Conservation (phyloP, 2,113 vertebrate species). For the Prinia subflava region DNA sequence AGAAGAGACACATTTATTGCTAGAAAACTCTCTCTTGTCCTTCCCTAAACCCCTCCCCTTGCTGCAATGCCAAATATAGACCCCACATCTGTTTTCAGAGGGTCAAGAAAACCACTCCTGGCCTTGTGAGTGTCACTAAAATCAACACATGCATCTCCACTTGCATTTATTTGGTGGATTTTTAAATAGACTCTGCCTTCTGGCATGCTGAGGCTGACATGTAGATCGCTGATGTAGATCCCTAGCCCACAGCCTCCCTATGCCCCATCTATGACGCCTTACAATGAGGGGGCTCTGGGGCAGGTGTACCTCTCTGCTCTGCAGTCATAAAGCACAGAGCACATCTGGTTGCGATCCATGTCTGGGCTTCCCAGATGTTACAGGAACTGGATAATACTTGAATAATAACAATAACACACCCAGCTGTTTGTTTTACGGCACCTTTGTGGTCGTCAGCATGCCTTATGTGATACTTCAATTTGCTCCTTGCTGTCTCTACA, state of each 20-base stretch:
- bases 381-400: not conserved
- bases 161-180: not conserved
- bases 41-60: not conserved
- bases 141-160: not conserved
- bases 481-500: not conserved
- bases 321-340: not conserved
- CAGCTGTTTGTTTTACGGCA: not conserved
- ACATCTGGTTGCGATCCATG: not conserved
- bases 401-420: not conserved
- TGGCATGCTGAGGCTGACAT: not conserved
- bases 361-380: not conserved
- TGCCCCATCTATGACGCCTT: accelerated
- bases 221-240: not conserved
- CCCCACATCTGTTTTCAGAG: not conserved
- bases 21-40: not conserved
- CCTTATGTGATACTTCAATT: not conserved
- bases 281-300: not conserved
- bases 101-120: not conserved
- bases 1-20: not conserved
- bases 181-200: not conserved
- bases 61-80: not conserved
- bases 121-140: not conserved
- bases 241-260: not conserved
- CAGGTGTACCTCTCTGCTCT: not conserved
- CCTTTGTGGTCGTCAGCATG: accelerated